These are phyloP conservation scores for Notothenia rossii DNA, from an alignment of 2,113 vertebrate species.

Conservation along the genomic window DNA sequence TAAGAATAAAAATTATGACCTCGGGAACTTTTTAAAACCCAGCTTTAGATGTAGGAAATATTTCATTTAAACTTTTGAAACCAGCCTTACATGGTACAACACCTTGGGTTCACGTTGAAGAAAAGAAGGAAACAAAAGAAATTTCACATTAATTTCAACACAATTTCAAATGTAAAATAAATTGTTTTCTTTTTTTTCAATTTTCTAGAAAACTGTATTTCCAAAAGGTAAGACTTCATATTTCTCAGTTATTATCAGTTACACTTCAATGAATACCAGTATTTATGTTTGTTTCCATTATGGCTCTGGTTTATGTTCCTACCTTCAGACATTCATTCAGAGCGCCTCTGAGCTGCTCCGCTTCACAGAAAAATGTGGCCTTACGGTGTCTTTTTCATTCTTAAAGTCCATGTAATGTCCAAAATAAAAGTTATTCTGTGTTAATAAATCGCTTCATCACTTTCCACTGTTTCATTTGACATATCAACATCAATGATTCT, in stretches of 20 bases:
- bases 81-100: too few relatives aligned
- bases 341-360: background rate
- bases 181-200: background rate
- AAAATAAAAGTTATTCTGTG: too few relatives aligned
- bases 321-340: background rate
- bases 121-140: background rate
- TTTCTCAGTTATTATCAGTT: background rate
- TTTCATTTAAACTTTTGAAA: background rate
- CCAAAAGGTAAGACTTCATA: background rate
- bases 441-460: too few relatives aligned
- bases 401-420: too few relatives aligned
- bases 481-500: too few relatives aligned
- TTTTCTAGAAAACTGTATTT: slow-evolving; percentile 6
- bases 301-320: background rate
- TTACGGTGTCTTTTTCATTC: background rate
- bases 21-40: background rate
- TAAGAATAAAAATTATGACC: background rate
- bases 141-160: background rate
- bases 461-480: too few relatives aligned
- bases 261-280: too few relatives aligned
- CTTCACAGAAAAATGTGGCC: too few relatives aligned
- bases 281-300: background rate
- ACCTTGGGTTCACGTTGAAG: too few relatives aligned
- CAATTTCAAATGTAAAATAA: background rate
- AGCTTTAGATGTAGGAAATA: background rate